Evolutionary conservation across 2,888 invertebrate species (phyloP).

Genomic region (Acanthosoma haemorrhoidale): DNA sequence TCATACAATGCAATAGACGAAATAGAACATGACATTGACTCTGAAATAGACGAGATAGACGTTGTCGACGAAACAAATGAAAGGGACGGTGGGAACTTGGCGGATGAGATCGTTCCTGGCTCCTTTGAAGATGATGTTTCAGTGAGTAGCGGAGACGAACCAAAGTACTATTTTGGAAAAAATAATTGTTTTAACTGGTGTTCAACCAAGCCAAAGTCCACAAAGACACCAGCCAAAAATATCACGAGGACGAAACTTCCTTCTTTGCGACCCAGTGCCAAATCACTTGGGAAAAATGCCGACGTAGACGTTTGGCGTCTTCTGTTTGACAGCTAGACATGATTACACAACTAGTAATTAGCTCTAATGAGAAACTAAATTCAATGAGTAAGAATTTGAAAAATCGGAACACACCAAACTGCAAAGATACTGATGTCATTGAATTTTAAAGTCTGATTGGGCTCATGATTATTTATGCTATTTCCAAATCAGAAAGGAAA

Average conservation of each 20-base stretch:
- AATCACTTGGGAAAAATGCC: too few species aligned
- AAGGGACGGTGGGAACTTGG: conserved; percentile 38
- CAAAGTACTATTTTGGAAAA: background rate
- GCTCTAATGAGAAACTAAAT: background rate
- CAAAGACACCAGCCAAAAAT: background rate
- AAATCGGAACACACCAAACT: background rate
- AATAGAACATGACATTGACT: background rate
- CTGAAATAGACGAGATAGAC: background rate
- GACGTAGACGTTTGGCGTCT: background rate
- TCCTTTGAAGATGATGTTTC: conserved; percentile 32
- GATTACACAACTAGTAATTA: background rate
- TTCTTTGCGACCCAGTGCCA: background rate
- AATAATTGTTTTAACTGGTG: background rate
- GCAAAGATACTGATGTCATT: background rate
- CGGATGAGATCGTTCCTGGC: background rate
- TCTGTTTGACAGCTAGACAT: background rate
- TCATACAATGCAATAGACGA: background rate
- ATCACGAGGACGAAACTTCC: background rate
- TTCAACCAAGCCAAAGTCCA: background rate
- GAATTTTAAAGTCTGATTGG: conserved; percentile 9
- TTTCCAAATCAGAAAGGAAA: background rate
- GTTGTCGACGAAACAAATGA: conserved; percentile 31
- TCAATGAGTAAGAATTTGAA: background rate
- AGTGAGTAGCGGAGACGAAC: conserved; percentile 38
- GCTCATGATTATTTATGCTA: background rate